Percentiles rank a stretch among this genome's conserved stretches.
Conservation (phyloP, 2,888 invertebrate genomes). For the Electrophaes corylata region DNA sequence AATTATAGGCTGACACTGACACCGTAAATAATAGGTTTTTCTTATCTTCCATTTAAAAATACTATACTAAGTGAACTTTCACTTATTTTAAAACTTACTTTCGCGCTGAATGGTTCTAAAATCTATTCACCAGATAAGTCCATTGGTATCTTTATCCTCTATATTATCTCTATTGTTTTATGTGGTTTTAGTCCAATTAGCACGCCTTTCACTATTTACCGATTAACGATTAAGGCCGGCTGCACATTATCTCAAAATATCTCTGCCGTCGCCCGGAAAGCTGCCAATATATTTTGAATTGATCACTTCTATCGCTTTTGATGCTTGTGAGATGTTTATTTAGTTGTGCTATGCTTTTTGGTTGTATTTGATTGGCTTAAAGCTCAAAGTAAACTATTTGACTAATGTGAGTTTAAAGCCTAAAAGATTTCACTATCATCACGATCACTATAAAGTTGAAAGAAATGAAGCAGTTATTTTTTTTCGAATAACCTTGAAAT, state of each 20-base stretch:
- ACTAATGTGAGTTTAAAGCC: too few species aligned
- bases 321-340: too few species aligned
- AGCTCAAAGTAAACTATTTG: too few species aligned
- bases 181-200: conserved; percentile 36
- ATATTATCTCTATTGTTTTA: conserved; percentile 31
- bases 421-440: too few species aligned
- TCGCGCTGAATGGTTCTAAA: conserved; percentile 7
- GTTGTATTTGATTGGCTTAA: too few species aligned
- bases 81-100: not conserved
- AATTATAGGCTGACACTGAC: too few species aligned
- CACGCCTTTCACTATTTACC: conserved; percentile 26
- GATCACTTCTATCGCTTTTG: too few species aligned
- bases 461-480: too few species aligned
- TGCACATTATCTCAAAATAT: not conserved
- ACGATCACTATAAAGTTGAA: too few species aligned
- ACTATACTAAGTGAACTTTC: not conserved
- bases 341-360: too few species aligned
- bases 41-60: not conserved
- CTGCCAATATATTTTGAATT: not conserved
- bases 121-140: conserved; percentile 16
- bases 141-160: conserved; percentile 20
- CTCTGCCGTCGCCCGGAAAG: not conserved
- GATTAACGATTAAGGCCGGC: conserved; percentile 17
- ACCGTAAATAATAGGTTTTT: too few species aligned
- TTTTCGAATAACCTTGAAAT: too few species aligned